Conservation (phyloP, 2,888 invertebrate species). For the Crossocerus cetratus region DNA sequence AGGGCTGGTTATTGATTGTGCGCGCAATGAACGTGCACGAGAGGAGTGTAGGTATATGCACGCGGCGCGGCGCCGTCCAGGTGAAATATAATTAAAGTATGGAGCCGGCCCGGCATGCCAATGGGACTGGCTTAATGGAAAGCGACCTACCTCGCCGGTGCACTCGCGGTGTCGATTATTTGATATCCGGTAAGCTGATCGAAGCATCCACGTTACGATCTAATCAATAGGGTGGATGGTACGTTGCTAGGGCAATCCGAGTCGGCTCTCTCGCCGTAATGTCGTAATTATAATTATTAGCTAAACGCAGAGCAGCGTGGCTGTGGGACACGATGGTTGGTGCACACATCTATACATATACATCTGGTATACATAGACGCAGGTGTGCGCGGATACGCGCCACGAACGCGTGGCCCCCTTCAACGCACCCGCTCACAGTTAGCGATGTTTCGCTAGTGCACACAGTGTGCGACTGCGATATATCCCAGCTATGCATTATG, state of each 20-base stretch:
- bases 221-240: constrained; percentile 62
- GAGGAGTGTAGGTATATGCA: background rate
- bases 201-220: constrained; percentile 50
- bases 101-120: background rate
- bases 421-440: constrained; percentile 30
- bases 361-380: no score
- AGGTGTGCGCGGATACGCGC: constrained; percentile 26
- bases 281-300: constrained; percentile 69
- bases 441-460: constrained; percentile 40
- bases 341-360: background rate
- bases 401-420: constrained; percentile 11
- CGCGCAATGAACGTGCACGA: background rate
- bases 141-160: no score
- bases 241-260: constrained; percentile 52
- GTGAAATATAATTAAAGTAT: constrained; percentile 5
- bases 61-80: background rate
- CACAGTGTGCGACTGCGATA: constrained; percentile 58
- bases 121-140: constrained; percentile 27
- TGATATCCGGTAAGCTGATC: constrained; percentile 47
- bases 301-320: constrained; percentile 53
- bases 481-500: constrained; percentile 67
- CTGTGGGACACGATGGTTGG: constrained; percentile 5
- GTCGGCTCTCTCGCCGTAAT: constrained; percentile 46
- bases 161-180: constrained; percentile 41
- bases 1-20: background rate